Base-by-base conservation (phyloP, 2,888 invertebrate genomes). In the Oxyteleia sp. region DNA sequence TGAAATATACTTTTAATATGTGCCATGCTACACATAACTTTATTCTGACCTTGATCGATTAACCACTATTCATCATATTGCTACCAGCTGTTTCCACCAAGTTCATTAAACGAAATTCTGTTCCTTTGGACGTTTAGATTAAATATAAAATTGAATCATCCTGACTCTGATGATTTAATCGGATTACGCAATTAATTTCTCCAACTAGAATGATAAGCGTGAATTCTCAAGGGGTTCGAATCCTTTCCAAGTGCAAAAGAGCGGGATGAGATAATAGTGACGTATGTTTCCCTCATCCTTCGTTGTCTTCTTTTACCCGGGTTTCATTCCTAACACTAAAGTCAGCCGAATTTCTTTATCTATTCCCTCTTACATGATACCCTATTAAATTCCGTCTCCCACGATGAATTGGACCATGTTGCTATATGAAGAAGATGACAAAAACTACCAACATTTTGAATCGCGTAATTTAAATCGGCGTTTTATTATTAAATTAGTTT, bases 121-220 rank as follows among this genome's bases (percentile, higher is more conserved):
- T 55, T 61, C 66, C 69, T 68, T 61, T 15, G 43, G 81, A 69
- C 75, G 57, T 69, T 75, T 69, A 51, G 69, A 64, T 69, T 75
- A 82, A 82, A 75, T 49, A 69, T 63, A 69, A 63, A 75, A 82
- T 82, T 69, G 49, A 75, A 82, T 75, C 63, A 69, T 75, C 63
- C 75, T 23, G 57, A 41, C 47, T 69, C 63, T 45, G 64, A 75
- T 69, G 82, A 75, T 71, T 75, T 64, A 82, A 82, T 75, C 69
- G 63, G 63, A 57, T 82, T 69, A 82, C 82, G 51, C 75, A 71
- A 82, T 82, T 82, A 82, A 82, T 82, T 82, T 82, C 69, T 75
- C 64, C 57, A 61, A 55, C 69, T 57, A 41, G 82, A 75, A 71
- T 64, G 75, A 82, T 71, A 82, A 75, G 69, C 43, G 75, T 69